These are phyloP conservation scores for Corydoras maculifer DNA, from an alignment of 2,113 vertebrate genomes.

Conservation along the genomic window DNA sequence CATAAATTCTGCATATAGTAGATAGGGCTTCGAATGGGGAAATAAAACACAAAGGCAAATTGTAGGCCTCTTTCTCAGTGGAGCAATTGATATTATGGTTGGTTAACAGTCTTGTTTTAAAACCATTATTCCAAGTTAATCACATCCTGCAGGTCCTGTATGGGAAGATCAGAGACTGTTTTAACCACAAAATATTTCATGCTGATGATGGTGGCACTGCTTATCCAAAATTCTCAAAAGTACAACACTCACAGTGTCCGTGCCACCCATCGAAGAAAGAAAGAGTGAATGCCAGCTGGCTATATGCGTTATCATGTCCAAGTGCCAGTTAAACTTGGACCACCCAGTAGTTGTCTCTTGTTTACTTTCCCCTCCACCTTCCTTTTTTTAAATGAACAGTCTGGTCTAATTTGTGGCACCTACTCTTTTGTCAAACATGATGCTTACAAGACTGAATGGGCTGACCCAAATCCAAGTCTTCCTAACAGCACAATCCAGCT, in stretches of 20 bases:
- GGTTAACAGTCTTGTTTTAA: constrained; percentile 48
- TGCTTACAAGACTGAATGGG: constrained; percentile 45
- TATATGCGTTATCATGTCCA: constrained; percentile 9
- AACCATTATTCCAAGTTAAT: constrained; percentile 64
- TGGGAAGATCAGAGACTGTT: constrained; percentile 14
- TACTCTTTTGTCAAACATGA: constrained; percentile 49
- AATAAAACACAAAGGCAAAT: constrained; percentile 59
- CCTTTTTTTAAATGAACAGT: background rate
- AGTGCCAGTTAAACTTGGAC: constrained; percentile 17
- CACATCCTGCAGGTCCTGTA: constrained; percentile 30
- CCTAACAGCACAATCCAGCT: constrained; percentile 39
- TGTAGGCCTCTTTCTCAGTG: constrained; percentile 58
- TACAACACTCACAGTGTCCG: too few species aligned
- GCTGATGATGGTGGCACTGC: too few species aligned
- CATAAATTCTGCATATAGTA: constrained; percentile 63
- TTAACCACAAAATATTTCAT: background rate
- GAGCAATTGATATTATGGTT: constrained; percentile 45
- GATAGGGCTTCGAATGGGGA: constrained; percentile 50
- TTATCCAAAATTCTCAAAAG: too few species aligned
- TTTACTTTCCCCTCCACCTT: background rate
- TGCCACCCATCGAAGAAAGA: background rate
- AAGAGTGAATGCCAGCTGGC: background rate
- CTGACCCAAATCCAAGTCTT: constrained; percentile 50
- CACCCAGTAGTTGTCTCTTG: constrained; percentile 16
- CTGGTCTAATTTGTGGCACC: constrained; percentile 12